Percentiles rank a stretch among this genome's conserved stretches.
These are phyloP conservation scores for Brienomyrus brachyistius DNA, from an alignment of 2,113 vertebrate genomes.

Conservation along the genomic window DNA sequence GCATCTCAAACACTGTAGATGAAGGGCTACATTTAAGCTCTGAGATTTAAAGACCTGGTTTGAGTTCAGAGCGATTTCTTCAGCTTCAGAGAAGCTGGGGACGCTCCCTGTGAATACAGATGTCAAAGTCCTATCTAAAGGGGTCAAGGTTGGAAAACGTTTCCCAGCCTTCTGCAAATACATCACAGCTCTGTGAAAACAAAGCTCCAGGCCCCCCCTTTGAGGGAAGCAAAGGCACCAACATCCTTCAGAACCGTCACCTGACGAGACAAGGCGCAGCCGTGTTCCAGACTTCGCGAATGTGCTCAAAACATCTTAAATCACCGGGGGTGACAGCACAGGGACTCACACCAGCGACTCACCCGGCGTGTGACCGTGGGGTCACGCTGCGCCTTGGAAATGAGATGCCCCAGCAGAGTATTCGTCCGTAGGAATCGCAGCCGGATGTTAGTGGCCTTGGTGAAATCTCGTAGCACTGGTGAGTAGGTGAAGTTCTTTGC, in stretches of 20 bases:
- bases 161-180: slow-evolving; percentile 5
- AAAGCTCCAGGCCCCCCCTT: not conserved
- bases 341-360: slow-evolving; percentile 37
- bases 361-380: slow-evolving; percentile 82
- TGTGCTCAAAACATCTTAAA: not conserved
- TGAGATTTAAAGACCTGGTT: not conserved
- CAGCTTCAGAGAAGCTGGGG: not conserved
- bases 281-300: not conserved
- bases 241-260: not conserved
- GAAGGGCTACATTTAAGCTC: not conserved
- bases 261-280: not conserved
- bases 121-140: not conserved
- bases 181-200: not conserved
- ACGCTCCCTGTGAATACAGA: not conserved
- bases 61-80: not conserved
- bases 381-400: slow-evolving; percentile 80
- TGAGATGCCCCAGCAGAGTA: slow-evolving; percentile 84
- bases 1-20: not conserved
- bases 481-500: slow-evolving; percentile 77
- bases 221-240: not conserved
- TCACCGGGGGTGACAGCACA: not conserved
- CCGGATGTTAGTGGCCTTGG: slow-evolving; percentile 82
- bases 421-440: slow-evolving; percentile 79
- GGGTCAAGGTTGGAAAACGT: not conserved
- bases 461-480: slow-evolving; percentile 72